phyloP scores from a whole-genome alignment of 2,113 vertebrate species.

The Acrocephalus arundinaceus region DNA sequence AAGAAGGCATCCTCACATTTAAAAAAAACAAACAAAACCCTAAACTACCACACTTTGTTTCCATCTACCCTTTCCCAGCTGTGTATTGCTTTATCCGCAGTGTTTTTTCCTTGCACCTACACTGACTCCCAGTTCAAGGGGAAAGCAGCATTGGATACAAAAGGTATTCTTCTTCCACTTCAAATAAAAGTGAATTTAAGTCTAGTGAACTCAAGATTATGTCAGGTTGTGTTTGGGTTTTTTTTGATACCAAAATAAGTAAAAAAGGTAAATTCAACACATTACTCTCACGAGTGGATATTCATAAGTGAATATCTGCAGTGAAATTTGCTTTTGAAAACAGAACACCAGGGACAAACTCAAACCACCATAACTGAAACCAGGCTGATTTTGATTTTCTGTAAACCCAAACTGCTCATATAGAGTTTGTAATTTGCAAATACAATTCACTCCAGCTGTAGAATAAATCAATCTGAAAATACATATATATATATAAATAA shows the following conservation, averaged over 20 bases:
- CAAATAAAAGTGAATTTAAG: not conserved
- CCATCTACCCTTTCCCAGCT: not conserved
- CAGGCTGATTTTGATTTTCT: not conserved
- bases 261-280: not conserved
- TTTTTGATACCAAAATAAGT: not conserved
- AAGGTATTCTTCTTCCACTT: fast-evolving
- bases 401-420: not conserved
- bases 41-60: not conserved
- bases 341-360: not conserved
- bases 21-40: not conserved
- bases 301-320: not conserved
- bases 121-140: too few species aligned
- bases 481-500: not conserved
- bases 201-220: not conserved
- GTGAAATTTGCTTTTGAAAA: not conserved
- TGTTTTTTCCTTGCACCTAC: not conserved
- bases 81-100: not conserved
- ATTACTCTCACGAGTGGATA: not conserved
- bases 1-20: not conserved
- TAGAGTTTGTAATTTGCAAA: not conserved
- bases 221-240: not conserved
- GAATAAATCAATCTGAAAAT: constrained; percentile 6
- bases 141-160: not conserved
- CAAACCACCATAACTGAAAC: not conserved
- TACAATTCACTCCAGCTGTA: not conserved